Percentiles rank a stretch among this genome's conserved stretches.
These are phyloP conservation scores for Tadarida brasiliensis DNA, from an alignment of 2,797 vertebrate genomes.

Conservation along the genomic window DNA sequence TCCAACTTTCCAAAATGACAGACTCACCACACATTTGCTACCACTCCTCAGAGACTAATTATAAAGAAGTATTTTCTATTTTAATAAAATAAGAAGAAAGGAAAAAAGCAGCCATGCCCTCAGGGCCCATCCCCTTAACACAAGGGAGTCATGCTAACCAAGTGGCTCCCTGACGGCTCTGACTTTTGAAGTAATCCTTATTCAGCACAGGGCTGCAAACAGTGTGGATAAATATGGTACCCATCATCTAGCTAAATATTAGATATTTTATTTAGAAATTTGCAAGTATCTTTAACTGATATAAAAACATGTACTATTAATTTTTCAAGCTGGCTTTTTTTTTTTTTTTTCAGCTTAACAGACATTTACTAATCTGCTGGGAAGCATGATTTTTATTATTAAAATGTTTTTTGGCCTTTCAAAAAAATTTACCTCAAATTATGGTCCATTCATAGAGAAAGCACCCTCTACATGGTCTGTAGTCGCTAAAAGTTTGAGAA, in stretches of 20 bases:
- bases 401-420: not conserved
- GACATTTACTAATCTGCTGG: not conserved
- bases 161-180: not conserved
- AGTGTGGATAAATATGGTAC: not conserved
- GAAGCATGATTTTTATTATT: constrained; percentile 8
- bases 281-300: not conserved
- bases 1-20: not conserved
- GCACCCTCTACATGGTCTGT: not conserved
- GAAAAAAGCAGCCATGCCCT: not conserved
- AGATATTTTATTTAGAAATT: constrained; percentile 24
- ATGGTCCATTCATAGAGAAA: not conserved
- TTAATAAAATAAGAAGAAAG: constrained; percentile 8
- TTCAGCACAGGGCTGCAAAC: not conserved
- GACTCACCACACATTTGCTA: not conserved
- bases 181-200: not conserved
- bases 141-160: not conserved
- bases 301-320: constrained; percentile 20
- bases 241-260: not conserved
- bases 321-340: constrained; percentile 20
- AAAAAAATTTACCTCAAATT: not conserved
- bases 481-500: constrained; percentile 4
- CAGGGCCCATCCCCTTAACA: not conserved
- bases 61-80: constrained; percentile 27
- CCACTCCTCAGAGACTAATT: constrained; percentile 1
- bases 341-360: not conserved